Conservation (phyloP, 2,113 vertebrate species). For the Alethe diademata region DNA sequence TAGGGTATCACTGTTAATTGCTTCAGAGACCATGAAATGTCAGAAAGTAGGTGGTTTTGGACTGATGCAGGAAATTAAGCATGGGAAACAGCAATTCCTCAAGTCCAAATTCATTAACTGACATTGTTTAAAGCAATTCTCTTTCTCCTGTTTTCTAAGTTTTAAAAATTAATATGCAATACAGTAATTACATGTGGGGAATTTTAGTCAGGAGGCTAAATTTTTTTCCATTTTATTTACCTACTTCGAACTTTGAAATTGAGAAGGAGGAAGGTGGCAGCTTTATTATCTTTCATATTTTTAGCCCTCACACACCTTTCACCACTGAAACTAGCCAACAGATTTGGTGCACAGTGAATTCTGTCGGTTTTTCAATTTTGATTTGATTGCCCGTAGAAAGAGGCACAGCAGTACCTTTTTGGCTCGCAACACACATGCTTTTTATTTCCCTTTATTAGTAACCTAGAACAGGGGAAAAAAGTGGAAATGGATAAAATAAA, state of each 20-base stretch:
- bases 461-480: neutral
- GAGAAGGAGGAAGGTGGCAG: neutral
- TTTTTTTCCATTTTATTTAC: neutral
- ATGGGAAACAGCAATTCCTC: conserved; percentile 6
- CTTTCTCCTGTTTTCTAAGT: neutral
- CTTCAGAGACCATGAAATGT: conserved; percentile 10
- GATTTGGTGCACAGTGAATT: neutral
- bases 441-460: neutral
- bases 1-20: conserved; percentile 17
- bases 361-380: neutral
- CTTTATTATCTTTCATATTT: neutral
- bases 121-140: neutral
- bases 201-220: neutral
- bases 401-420: neutral
- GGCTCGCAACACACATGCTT: neutral
- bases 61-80: conserved; percentile 32
- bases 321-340: neutral
- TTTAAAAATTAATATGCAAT: neutral
- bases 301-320: neutral
- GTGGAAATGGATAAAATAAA: neutral
- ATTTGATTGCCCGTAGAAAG: neutral
- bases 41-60: conserved; percentile 32
- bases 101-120: conserved; percentile 26
- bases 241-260: neutral
- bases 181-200: neutral